Base-by-base conservation (phyloP, 2,797 vertebrate genomes). In the Hoplostethus mediterraneus region DNA sequence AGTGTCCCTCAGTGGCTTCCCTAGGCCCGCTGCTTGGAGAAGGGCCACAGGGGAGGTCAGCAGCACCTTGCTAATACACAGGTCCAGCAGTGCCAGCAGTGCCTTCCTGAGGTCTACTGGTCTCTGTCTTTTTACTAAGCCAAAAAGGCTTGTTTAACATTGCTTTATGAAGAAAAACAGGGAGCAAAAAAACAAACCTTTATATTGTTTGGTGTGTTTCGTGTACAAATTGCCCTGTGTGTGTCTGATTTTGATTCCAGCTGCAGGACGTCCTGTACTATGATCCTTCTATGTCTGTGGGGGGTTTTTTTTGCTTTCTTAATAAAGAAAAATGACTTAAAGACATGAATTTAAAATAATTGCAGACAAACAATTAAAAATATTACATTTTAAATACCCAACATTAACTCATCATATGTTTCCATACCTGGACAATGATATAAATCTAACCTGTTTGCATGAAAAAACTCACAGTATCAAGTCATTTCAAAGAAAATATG, bases 11-110 rank as follows among this genome's bases (percentile, higher is more conserved):
- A 54, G 73, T 69, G 60, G 38, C 62, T 57, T 48, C 16, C 70
- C 80, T 21, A 1, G 75, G 77, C 67, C 67, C 58, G 3, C 31
- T 80, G 79, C 83, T 84, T 79, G 56, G 71, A 80, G 61, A 71
- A 33, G 59, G 68, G 65, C 75, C 80, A 61, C 72, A 64, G 82
- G 71, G 75, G 77, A 84, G 69, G 70, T 72, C 71, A 61, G 64
- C n/a, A 63, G 73, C 67, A 69, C 51, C 71, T 56, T 49, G 66
- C 60, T 68, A 77, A 86, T 66, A 79, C 79, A 80, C 75, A 80
- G 58, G 63, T 51, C 30, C 31, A 52, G 54, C 7, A 68, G 76
- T 54, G 31, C 30, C 31, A 52, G 54, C 7, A 68, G 76, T 54
- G 31, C 21, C 47, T 58, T 68, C 57, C 48, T 33, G 47, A 64